These are phyloP conservation scores for Chloroceryle inda DNA, from an alignment of 2,797 vertebrate species.

Conservation along the genomic window DNA sequence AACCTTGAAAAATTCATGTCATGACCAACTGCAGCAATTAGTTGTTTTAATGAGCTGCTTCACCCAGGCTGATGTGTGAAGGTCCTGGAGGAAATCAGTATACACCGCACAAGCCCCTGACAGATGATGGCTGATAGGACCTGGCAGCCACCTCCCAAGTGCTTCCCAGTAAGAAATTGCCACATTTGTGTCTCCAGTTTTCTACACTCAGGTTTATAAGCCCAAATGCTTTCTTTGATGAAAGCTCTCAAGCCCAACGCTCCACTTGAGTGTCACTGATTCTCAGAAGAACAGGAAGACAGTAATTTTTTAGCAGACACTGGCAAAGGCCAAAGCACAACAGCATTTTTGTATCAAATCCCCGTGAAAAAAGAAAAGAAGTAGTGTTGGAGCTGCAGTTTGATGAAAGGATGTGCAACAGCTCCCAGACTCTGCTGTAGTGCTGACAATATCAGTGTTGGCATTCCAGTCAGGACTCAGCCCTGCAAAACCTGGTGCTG, in stretches of 20 bases:
- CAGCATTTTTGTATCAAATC: neutral
- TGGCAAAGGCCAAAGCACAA: neutral
- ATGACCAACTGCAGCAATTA: slow-evolving; percentile 62
- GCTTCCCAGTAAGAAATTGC: neutral
- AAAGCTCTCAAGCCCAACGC: neutral
- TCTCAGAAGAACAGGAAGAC: neutral
- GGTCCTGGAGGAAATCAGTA: slow-evolving; percentile 55
- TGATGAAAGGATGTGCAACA: neutral
- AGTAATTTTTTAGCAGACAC: neutral
- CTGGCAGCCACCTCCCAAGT: neutral
- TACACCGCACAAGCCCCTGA: neutral
- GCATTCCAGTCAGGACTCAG: neutral
- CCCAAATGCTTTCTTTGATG: neutral
- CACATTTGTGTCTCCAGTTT: neutral
- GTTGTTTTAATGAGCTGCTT: slow-evolving; percentile 58
- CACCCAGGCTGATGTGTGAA: neutral
- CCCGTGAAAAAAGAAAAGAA: neutral
- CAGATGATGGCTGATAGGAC: neutral
- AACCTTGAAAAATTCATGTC: slow-evolving; percentile 62
- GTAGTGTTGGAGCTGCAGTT: neutral
- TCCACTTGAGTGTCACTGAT: neutral
- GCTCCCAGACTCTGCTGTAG: neutral
- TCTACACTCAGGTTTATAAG: neutral
- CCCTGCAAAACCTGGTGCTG: neutral
- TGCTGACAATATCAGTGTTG: rapidly evolving